Evolutionary conservation across 2,888 invertebrate genomes (phyloP), one percentile per base, ranked within the genome.

Genomic region (Buathra laborator): DNA sequence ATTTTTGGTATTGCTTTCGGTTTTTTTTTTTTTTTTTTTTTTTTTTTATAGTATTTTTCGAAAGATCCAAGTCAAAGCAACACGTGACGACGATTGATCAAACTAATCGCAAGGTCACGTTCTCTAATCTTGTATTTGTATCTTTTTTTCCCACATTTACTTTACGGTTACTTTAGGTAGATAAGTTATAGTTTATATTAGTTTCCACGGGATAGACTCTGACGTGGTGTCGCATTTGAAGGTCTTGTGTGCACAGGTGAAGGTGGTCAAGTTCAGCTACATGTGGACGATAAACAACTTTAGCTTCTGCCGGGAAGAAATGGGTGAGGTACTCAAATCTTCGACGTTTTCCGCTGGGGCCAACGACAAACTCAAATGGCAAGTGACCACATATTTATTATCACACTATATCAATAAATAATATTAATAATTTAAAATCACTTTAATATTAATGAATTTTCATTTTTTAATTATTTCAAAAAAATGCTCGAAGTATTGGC

Each of bases 271-370:
- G 96, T 99, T 99, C 96, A 99, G 99, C 95, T 99, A 99, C 95
- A 99, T 99, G 98, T 99, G 99, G 99, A 99, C 99, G 94, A 99
- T 99, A 96, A 99, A 99, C 96, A 99, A 99, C 96, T 99, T 99
- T 95, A 99, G 99, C 96, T 99, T 99, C 95, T 99, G 99, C 95
- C 97, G 99, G 91, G 99, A 99, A 95, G 99, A 99, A 95, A 99
- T 99, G 99, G 99, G 99, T 92, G 99, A 99, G 96, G 99, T 99
- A 91, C 96, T 99, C 94, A 99, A 99, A 96, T 99, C 99, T 94
- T 99, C 99, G 92, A 99, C 99, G 91, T 99, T 99, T 95, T 99
- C 99, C 89, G 99, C 99, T 89, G 99, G 99, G 94, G 98, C 99
- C 94, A 99, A 99, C 95, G 99, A 99, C 95, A 99, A 99, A 96